Conservation (phyloP, 2,113 vertebrate species). For the Osmerus eperlanus region DNA sequence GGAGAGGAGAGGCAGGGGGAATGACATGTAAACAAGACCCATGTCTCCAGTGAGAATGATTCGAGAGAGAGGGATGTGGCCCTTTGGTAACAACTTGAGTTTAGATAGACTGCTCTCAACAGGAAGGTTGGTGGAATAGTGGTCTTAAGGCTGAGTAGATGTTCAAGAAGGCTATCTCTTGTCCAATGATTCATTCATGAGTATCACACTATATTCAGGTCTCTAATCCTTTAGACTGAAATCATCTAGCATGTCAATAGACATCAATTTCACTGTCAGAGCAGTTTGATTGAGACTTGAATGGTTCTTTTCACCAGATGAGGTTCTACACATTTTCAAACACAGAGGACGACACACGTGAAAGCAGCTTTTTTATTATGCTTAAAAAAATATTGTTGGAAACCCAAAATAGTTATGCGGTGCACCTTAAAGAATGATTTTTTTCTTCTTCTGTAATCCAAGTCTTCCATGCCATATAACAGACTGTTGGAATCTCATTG, state of each 20-base stretch:
- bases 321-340: constrained; percentile 44
- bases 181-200: no score
- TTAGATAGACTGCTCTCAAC: neutral
- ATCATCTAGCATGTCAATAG: constrained; percentile 52
- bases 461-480: constrained; percentile 54
- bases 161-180: no score
- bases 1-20: constrained; percentile 23
- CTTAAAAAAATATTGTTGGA: constrained; percentile 73
- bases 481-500: constrained; percentile 58
- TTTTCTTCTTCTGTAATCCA: constrained; percentile 51
- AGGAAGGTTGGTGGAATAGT: no score
- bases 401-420: constrained; percentile 69
- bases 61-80: neutral
- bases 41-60: neutral
- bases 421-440: constrained; percentile 48
- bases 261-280: constrained; percentile 54
- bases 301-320: constrained; percentile 68
- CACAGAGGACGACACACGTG: constrained; percentile 58
- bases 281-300: constrained; percentile 64
- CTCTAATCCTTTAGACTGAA: constrained; percentile 39
- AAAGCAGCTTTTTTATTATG: constrained; percentile 65
- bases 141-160: no score
- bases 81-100: neutral
- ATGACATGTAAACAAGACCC: constrained; percentile 43
- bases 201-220: constrained; percentile 7